phyloP scores from a whole-genome alignment of 2,888 invertebrate genomes.

The Leptinotarsa peninsularis region DNA sequence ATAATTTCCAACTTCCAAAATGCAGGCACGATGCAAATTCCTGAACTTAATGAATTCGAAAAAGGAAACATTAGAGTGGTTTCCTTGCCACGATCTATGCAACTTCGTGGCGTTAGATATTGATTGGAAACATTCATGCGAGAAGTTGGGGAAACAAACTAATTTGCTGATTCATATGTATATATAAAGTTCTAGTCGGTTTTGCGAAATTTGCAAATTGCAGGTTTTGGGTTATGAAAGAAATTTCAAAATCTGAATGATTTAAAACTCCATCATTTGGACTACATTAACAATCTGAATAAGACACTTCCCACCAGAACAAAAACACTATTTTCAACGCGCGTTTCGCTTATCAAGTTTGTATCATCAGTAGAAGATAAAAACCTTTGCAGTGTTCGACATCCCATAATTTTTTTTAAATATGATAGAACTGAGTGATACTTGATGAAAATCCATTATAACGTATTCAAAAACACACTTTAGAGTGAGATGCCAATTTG shows the following conservation, averaged over 20 bases:
- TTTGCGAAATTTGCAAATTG: background rate
- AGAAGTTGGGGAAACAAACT: background rate
- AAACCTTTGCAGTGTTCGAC: too few relatives aligned
- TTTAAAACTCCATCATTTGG: too few relatives aligned
- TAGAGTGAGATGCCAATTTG: too few relatives aligned
- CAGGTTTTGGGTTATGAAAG: background rate
- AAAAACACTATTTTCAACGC: too few relatives aligned
- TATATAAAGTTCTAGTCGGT: background rate
- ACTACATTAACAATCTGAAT: too few relatives aligned
- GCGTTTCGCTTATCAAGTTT: too few relatives aligned
- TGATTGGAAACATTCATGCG: background rate
- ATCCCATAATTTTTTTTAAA: too few relatives aligned
- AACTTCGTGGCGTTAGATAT: conserved; percentile 4
- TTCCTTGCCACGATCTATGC: conserved; percentile 14
- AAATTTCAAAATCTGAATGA: background rate
- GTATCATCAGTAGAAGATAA: too few relatives aligned
- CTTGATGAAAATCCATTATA: too few relatives aligned
- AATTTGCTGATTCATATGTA: background rate
- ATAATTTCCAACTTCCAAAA: conserved; percentile 33
- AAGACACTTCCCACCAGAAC: too few relatives aligned
- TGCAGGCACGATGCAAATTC: conserved; percentile 37
- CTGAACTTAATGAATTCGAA: conserved; percentile 26
- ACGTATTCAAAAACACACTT: too few relatives aligned
- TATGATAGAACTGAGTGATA: too few relatives aligned
- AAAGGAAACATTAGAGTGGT: conserved; percentile 21